A percentile compares a stretch with the other conserved stretches of the same genome.
Conservation (phyloP, 1,140 invertebrate species). For the Lithobius niger region DNA sequence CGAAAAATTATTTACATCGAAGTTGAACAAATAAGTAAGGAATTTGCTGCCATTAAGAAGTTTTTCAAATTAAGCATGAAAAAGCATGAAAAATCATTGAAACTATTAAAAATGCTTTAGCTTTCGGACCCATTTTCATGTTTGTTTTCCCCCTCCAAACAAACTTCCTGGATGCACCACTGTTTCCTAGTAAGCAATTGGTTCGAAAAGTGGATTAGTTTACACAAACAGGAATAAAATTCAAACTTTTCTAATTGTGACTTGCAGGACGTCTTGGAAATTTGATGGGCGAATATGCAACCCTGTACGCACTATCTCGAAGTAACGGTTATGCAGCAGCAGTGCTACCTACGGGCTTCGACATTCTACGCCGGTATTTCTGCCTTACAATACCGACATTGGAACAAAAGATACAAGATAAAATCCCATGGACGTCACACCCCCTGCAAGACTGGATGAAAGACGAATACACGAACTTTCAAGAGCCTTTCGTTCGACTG, state of each 20-base stretch:
- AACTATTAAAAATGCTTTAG: too few species aligned
- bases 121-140: too few species aligned
- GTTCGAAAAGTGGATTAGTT: too few species aligned
- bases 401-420: neutral
- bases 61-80: too few species aligned
- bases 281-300: conserved; percentile 49
- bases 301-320: conserved; percentile 41
- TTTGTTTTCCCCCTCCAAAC: too few species aligned
- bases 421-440: neutral
- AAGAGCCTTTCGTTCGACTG: neutral
- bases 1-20: too few species aligned
- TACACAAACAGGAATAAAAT: too few species aligned
- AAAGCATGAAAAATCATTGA: too few species aligned
- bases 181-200: too few species aligned
- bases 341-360: conserved; percentile 31
- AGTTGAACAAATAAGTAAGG: too few species aligned
- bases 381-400: neutral
- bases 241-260: neutral
- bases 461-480: neutral
- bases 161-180: too few species aligned
- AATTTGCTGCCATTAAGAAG: too few species aligned
- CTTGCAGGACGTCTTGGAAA: conserved; percentile 41
- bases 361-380: neutral
- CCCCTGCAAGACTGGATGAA: neutral
- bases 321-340: conserved; percentile 43